Percentiles rank a stretch among this genome's conserved stretches.
phyloP scores from a whole-genome alignment of 2,888 invertebrate species.

The Prosapia bicincta region DNA sequence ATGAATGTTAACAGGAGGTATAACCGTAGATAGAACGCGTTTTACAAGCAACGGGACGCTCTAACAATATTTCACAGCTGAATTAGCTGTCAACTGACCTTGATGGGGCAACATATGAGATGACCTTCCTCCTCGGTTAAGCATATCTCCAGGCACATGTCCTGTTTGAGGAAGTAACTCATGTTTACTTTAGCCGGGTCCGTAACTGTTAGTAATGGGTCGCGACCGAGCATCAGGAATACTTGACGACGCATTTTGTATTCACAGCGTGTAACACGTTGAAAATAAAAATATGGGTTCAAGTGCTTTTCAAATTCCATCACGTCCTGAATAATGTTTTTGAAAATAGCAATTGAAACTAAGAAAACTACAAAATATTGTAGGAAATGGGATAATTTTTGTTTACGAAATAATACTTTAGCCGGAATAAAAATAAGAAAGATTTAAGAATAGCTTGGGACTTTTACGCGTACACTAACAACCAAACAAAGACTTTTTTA shows the following conservation, averaged over 20 bases:
- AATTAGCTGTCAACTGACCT: not conserved
- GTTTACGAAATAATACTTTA: too few species aligned
- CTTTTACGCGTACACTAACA: too few species aligned
- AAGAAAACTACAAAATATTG: too few species aligned
- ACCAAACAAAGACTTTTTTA: too few species aligned
- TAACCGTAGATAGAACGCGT: not conserved
- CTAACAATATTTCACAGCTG: not conserved
- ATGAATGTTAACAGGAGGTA: too few species aligned
- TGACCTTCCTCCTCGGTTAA: not conserved
- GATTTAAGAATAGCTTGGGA: too few species aligned
- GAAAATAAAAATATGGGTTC: not conserved
- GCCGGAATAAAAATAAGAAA: too few species aligned
- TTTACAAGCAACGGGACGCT: not conserved
- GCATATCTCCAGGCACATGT: not conserved
- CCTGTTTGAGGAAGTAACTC: not conserved
- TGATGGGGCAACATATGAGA: not conserved
- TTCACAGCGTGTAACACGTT: not conserved
- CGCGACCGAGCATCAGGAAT: not conserved
- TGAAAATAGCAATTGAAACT: too few species aligned
- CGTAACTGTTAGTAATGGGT: not conserved
- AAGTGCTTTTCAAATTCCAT: not conserved
- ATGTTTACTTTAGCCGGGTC: not conserved
- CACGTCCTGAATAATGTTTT: not conserved
- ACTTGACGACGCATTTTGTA: not conserved
- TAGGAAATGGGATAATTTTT: too few species aligned